Evolutionary conservation across 2,113 vertebrate genomes (phyloP).

Genomic region (Eurystomus gularis): DNA sequence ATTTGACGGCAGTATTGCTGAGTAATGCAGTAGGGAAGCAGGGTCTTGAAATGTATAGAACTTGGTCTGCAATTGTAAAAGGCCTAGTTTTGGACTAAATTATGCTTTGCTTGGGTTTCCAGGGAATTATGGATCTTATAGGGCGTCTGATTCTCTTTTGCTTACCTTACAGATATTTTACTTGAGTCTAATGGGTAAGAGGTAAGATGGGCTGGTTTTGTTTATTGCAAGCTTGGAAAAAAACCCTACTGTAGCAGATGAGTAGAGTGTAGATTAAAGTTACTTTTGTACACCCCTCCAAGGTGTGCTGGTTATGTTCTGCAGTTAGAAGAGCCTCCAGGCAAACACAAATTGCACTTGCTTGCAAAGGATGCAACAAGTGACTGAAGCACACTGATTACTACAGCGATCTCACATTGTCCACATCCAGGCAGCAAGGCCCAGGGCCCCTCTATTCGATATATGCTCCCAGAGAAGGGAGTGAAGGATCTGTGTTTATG

Average conservation of each 20-base stretch:
- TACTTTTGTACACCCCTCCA: rapidly evolving
- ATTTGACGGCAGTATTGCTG: background rate
- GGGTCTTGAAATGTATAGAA: background rate
- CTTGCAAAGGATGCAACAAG: background rate
- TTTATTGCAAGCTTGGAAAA: background rate
- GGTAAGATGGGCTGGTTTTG: background rate
- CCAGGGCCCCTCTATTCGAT: rapidly evolving
- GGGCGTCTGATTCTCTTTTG: background rate
- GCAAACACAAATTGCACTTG: background rate
- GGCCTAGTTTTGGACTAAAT: background rate
- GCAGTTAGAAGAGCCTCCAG: background rate
- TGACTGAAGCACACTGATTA: background rate
- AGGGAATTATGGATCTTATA: background rate
- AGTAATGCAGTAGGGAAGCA: background rate
- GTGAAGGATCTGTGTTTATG: background rate
- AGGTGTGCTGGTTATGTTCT: background rate
- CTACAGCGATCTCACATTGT: rapidly evolving
- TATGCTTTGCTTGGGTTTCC: background rate
- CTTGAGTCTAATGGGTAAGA: background rate
- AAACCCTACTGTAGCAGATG: background rate
- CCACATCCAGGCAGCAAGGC: rapidly evolving
- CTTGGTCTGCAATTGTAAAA: background rate
- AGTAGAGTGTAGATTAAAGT: background rate
- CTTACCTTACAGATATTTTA: background rate
- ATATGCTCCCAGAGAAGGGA: background rate